A percentile compares a stretch with the other conserved stretches of the same genome.
Conservation (phyloP, 1,140 invertebrate species). For the Panulirus ornatus region DNA sequence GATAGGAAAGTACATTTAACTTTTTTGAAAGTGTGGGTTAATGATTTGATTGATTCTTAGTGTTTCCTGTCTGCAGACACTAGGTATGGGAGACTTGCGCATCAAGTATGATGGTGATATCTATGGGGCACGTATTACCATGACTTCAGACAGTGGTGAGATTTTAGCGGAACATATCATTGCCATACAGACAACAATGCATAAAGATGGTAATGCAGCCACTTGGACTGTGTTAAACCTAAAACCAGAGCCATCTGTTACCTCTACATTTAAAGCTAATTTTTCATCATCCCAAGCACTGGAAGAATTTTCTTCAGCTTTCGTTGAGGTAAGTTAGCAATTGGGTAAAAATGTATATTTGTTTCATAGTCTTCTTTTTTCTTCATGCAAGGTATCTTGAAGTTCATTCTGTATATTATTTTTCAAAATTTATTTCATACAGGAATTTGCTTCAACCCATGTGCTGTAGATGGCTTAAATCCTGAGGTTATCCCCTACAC, state of each 20-base stretch:
- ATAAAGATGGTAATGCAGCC: slow-evolving; percentile 76
- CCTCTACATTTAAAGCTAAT: slow-evolving; percentile 57
- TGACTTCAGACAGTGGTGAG: slow-evolving; percentile 78
- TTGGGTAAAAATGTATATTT: not conserved
- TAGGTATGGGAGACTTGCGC: slow-evolving; percentile 79
- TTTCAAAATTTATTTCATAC: not conserved
- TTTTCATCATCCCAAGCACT: slow-evolving; percentile 48
- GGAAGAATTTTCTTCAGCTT: slow-evolving; percentile 40
- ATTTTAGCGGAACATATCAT: slow-evolving; percentile 80
- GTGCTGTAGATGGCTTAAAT: not conserved
- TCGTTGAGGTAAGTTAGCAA: slow-evolving; percentile 32
- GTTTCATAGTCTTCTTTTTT: not conserved
- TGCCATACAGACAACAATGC: slow-evolving; percentile 79
- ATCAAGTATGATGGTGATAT: slow-evolving; percentile 81
- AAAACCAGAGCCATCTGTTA: slow-evolving; percentile 28
- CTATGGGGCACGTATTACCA: slow-evolving; percentile 79
- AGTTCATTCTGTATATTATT: not conserved
- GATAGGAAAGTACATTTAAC: not conserved
- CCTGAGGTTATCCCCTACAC: not conserved
- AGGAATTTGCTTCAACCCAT: not conserved
- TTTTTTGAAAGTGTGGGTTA: not conserved
- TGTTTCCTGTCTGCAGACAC: slow-evolving; percentile 57
- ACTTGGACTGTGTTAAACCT: slow-evolving; percentile 73
- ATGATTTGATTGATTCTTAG: not conserved
- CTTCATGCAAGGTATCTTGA: not conserved